Evolutionary conservation across 1,140 invertebrate genomes (phyloP), one percentile per base, ranked within the genome.

Genomic region (Pseudomyrmex pallidus): DNA sequence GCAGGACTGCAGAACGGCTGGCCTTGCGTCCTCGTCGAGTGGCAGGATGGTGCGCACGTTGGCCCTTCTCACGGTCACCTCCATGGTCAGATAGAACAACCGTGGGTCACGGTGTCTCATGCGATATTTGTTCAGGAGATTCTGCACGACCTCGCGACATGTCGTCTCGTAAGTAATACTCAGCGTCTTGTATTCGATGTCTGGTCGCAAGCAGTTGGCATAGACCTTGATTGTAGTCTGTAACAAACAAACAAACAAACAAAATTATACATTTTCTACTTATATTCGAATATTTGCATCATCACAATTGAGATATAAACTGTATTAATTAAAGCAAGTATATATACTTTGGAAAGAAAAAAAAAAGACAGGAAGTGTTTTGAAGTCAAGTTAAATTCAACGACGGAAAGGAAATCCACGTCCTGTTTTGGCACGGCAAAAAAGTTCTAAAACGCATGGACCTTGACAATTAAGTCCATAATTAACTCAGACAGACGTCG

Each of bases 31-130:
- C 85, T 98, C 98, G 91, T 98, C 98, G 77, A 99, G 94, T 46
- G 97, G 96, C 56, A 99, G 95, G 61, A 98, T 95, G 1, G 97
- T 98, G 80, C 97, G 95, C 1, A 98, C 96, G 0, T 98, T 98
- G 1, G 97, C 96, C 74, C 96, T 95, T 25, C 96, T 95, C 17
- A 98, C 97, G 1, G 97, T 97, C 46, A 98, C 97, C 94, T 99
- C 98, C 98, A 98, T 98, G 83, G 97, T 98, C 15, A 99, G 95
- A 93, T 98, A 98, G 94, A 98, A 99, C n/a, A 99, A 95, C 89
- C 98, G 96, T 0, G 98, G 97, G 93, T 98, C 98, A 35, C 98
- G 95, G 92, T 98, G 98, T 87, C 97, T 96, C 97, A 98, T 98
- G 90, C 97, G 96, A 92, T 97, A 98, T 95, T 98, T 98, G 91